Base-by-base conservation (phyloP, 1,140 invertebrate genomes). In the Cyclargus thomasi region DNA sequence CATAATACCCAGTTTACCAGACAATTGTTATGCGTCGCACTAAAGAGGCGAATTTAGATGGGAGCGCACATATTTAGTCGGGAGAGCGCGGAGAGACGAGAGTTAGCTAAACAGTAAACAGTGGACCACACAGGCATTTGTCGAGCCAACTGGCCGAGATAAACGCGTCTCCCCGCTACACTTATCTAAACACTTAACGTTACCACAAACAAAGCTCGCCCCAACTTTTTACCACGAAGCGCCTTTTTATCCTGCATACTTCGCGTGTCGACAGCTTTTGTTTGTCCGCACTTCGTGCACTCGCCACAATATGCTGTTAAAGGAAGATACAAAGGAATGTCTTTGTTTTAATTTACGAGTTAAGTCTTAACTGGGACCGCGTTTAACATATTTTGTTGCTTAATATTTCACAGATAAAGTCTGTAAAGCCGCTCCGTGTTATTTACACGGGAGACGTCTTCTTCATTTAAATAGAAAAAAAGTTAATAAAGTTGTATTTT, bases 111-210 rank as follows among this genome's bases (percentile, higher is more conserved):
- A 85, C 77, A 86, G 68, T 79, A 82, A 86, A 85, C 77, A 86
- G 68, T 72, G 70, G 87, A 88, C 88, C 88, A 90, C 88, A 90
- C 88, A 90, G 81, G 88, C 86, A 86, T 88, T 87, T 84, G 85
- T 82, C 81, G 74, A 81, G 74, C 71, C 74, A 74, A 75, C 78
- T 85, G 81, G 76, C 76, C 74, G 70, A 88, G 86, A 90, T 90
- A 90, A 88, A 76, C 79, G 75, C 74, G 74, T 78, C 79, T 85
- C 87, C 85, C 77, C 76, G 80, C 80, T 82, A 77, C 83, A 87
- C 87, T 90, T 90, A 90, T 90, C 85, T 86, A 90, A 90, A 90
- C 87, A 90, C 87, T 90, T 82, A 83, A 84, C 79, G 77, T 78
- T 47, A 79, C 81, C 77, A 79, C 81, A 90, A 90, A 90, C 85